Conservation (phyloP, 1,140 invertebrate genomes). For the Drosophila orosa region DNA sequence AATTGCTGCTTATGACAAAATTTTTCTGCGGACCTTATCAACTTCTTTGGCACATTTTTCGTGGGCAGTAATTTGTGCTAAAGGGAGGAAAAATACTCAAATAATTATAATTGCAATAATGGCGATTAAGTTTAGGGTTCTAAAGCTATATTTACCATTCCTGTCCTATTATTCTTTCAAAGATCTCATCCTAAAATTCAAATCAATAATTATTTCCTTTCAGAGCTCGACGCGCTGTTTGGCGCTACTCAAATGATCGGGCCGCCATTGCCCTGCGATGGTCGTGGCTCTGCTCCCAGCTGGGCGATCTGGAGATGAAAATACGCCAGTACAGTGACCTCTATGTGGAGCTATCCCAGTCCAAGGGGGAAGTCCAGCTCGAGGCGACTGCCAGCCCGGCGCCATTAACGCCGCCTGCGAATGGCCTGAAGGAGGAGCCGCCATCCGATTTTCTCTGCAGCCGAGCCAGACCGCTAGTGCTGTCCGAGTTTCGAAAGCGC, state of each 20-base stretch:
- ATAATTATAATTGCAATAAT: not conserved
- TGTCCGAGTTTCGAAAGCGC: constrained; percentile 89
- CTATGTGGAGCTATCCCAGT: constrained; percentile 87
- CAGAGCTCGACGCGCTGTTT: constrained; percentile 92
- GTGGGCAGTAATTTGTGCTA: not conserved
- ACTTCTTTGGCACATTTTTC: not conserved
- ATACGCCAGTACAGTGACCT: constrained; percentile 95
- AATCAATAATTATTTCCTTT: constrained; percentile 6
- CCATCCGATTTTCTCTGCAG: constrained; percentile 56
- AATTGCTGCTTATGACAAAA: not conserved
- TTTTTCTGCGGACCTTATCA: not conserved
- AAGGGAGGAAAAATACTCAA: not conserved
- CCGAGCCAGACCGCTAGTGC: constrained; percentile 63
- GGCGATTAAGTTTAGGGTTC: not conserved
- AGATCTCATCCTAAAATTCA: not conserved
- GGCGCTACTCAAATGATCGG: constrained; percentile 92
- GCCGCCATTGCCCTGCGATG: constrained; percentile 93
- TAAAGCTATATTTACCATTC: not conserved
- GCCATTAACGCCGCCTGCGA: constrained; percentile 39
- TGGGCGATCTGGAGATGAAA: constrained; percentile 95
- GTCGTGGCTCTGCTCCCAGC: constrained; percentile 96
- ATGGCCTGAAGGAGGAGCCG: constrained; percentile 48
- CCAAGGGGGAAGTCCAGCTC: constrained; percentile 85
- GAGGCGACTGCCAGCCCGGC: constrained; percentile 4
- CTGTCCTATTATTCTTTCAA: not conserved